These are phyloP conservation scores for Ctenomys sociabilis DNA, from an alignment of 2,113 vertebrate genomes.

Conservation along the genomic window DNA sequence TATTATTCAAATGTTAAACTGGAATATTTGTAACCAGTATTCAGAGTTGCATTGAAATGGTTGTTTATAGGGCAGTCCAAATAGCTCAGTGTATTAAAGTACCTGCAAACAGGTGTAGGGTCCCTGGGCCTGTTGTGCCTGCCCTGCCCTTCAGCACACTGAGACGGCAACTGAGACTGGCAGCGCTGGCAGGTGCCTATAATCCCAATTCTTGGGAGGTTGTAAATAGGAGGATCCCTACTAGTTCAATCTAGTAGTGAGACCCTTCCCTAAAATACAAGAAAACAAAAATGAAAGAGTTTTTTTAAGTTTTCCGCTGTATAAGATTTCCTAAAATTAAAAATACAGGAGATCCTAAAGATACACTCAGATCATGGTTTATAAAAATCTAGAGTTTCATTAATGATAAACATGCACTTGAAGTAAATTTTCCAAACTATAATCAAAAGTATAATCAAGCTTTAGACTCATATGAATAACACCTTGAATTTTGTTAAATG, in stretches of 20 bases:
- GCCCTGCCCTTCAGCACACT: too few species aligned
- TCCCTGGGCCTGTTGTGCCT: too few species aligned
- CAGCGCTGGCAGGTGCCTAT: too few species aligned
- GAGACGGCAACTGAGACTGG: too few species aligned
- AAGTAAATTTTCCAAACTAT: slow-evolving; percentile 31
- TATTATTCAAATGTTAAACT: neutral
- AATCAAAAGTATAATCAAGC: slow-evolving; percentile 38
- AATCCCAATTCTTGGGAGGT: too few species aligned
- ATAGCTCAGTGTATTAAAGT: too few species aligned
- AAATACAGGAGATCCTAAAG: neutral
- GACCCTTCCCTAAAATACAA: too few species aligned
- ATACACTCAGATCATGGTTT: neutral
- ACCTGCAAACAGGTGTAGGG: too few species aligned
- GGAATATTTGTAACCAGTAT: neutral
- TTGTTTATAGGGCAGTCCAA: neutral
- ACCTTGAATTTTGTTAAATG: slow-evolving; percentile 48
- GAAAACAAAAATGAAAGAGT: too few species aligned
- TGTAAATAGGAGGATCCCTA: too few species aligned
- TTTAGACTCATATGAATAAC: slow-evolving; percentile 27
- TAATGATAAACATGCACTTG: neutral
- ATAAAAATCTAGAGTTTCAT: neutral
- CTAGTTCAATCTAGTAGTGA: too few species aligned
- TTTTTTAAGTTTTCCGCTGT: neutral
- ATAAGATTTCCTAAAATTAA: neutral
- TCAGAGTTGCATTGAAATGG: neutral